Evolutionary conservation across 2,888 invertebrate genomes (phyloP), one percentile per base, ranked within the genome.

Genomic region (Melipona bicolor): DNA sequence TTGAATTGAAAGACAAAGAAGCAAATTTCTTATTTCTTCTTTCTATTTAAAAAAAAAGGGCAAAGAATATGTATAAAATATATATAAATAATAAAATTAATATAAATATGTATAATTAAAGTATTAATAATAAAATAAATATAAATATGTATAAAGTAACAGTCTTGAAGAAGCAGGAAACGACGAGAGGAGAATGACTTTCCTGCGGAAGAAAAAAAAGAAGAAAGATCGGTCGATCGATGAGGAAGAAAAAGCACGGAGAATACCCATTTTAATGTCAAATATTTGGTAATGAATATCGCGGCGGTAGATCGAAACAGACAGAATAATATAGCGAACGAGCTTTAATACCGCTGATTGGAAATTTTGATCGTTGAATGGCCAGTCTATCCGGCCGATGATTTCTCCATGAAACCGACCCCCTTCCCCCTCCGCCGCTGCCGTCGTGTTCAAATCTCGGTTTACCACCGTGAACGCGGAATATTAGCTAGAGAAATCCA

Each of bases 251-350:
- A 67, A 54, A 61, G n/a, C 24, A 64, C 64, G 36, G 64, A 56
- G 36, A 11, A 70, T 83, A 85, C 74, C 83, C 78, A 87, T 92
- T 90, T 91, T 85, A 90, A 92, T 88, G 88, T 90, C 89, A 92
- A 93, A 92, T 92, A 93, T 93, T 94, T 93, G 90, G 84, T 90
- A 91, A 93, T 91, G 91, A 92, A 93, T 93, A 93, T 91, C 85
- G 87, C 81, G 85, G 85, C 79, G 49, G 49, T 59, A 72, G 82
- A 74, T 76, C 77, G 89, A 88, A 86, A 87, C 80, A 84, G 52
- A 50, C 70, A 80, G 83, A 83, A 91, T 75, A 75, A 70, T 90
- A 91, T 89, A 87, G 88, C 88, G 86, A 86, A 83, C 83, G 90
- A 90, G 90, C 90, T 92, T 92, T 93, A 91, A 93, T 92, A 92